These are phyloP conservation scores for Pardosa pseudoannulata DNA, from an alignment of 2,888 invertebrate species.

Conservation along the genomic window DNA sequence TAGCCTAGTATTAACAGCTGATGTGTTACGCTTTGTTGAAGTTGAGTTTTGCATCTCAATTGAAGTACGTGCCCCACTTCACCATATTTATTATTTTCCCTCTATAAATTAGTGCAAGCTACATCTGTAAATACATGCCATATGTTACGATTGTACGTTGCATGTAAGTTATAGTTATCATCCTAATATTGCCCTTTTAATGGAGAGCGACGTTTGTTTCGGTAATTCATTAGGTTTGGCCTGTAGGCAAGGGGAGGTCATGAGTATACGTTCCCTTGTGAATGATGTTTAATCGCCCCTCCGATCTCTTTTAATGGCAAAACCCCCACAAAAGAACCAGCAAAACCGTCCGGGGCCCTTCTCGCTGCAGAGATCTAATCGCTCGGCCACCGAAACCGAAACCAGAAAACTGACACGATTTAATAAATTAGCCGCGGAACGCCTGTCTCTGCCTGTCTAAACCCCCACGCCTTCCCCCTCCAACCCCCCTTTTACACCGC, in stretches of 20 bases:
- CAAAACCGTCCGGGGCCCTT: slow-evolving; percentile 3
- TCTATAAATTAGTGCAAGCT: too few relatives aligned
- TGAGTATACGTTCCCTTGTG: slow-evolving; percentile 11
- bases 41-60: too few relatives aligned
- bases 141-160: too few relatives aligned
- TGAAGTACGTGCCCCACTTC: too few relatives aligned
- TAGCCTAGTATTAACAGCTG: too few relatives aligned
- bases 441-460: background rate
- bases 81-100: too few relatives aligned
- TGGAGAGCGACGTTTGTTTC: too few relatives aligned
- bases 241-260: background rate
- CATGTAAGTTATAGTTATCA: too few relatives aligned
- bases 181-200: too few relatives aligned
- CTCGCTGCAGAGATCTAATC: slow-evolving; percentile 18
- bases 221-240: background rate
- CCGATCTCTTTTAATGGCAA: slow-evolving; percentile 44
- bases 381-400: slow-evolving; percentile 39
- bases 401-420: slow-evolving; percentile 63
- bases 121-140: too few relatives aligned
- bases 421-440: slow-evolving; percentile 53
- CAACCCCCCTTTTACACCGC: background rate
- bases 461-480: background rate
- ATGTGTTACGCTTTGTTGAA: too few relatives aligned
- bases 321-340: slow-evolving; percentile 34
- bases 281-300: slow-evolving; percentile 23